Base-by-base conservation (phyloP, 2,797 vertebrate genomes). In the Margarornis squamiger region DNA sequence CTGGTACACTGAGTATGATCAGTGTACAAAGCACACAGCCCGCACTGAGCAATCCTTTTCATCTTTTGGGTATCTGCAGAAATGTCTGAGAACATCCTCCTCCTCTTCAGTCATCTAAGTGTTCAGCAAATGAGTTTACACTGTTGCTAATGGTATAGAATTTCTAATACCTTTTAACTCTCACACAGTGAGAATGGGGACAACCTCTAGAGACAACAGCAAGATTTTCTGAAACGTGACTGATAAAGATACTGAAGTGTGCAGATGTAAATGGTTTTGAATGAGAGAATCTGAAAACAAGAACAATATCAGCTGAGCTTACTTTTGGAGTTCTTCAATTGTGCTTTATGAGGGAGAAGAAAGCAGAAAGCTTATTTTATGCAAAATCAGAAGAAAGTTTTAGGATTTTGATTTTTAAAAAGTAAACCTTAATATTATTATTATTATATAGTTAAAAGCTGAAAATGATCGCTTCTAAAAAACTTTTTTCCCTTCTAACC, bases 231-330 rank as follows among this genome's bases (percentile, higher is more conserved):
- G 94, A 94, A 96, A 92, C 75, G 86, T 41, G 52, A 16, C 49
- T 74, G 91, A 94, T 92, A 92, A 90, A 92, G 86, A 86, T 92
- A 74, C 86, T 93, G 82, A 87, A 95, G 84, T 83, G 90, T 82
- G 91, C 51, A 79, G 75, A 90, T 78, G 65, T 49, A 93, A 95
- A 86, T 86, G 78, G 38, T 48, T 96, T 96, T 83, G 79, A 95
- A 92, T 79, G 80, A 95, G 73, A 68, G 57, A 79, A 62, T 67
- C 14, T 41, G 74, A 87, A 97, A 97, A 94, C 24, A 93, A 75
- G 92, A 88, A n/a, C 34, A 72, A 7, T 81, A 95, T 87, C 39
- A 77, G 59, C 68, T 54, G 58, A 82, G 36, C 36, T 88, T 83
- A 54, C 62, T 91, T 94, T 48, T 85, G 43, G 57, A 90, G 43